These are phyloP conservation scores for Hystrix cristata DNA, from an alignment of 2,113 vertebrate species.

Conservation along the genomic window DNA sequence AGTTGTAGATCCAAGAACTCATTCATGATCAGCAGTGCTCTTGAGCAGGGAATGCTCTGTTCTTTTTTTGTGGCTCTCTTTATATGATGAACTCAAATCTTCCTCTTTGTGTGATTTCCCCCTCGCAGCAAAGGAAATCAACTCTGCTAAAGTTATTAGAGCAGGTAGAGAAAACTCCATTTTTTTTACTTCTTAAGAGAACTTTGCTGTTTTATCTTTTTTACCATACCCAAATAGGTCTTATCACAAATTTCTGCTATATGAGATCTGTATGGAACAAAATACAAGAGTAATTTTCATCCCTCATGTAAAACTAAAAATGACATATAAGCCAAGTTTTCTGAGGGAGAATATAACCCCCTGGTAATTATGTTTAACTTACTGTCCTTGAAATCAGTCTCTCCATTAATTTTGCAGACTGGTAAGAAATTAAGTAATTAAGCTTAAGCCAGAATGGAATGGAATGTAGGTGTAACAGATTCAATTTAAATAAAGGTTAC, in stretches of 20 bases:
- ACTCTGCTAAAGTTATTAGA: not conserved
- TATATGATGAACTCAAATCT: not conserved
- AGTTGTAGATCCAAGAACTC: not conserved
- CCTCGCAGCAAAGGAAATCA: not conserved
- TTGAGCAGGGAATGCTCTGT: not conserved
- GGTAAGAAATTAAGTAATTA: conserved; percentile 14
- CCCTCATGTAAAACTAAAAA: not conserved
- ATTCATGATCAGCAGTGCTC: not conserved
- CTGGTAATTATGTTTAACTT: not conserved
- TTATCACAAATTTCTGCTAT: conserved; percentile 1
- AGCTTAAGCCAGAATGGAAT: conserved; percentile 19
- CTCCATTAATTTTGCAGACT: conserved; percentile 22
- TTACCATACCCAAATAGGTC: not conserved
- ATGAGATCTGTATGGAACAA: not conserved
- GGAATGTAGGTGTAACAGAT: conserved; percentile 21
- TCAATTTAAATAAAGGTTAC: conserved; percentile 61
- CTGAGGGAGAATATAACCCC: not conserved
- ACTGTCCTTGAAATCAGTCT: conserved; percentile 27
- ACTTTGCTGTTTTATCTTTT: not conserved
- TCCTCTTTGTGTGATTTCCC: not conserved
- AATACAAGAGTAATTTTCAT: not conserved
- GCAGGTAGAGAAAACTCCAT: not conserved
- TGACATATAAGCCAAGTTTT: conserved; percentile 4
- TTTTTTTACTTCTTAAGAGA: not conserved
- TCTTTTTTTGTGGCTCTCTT: not conserved